These are phyloP conservation scores for Hypsibius dujardini DNA, from an alignment of 1,140 invertebrate genomes.

Conservation along the genomic window DNA sequence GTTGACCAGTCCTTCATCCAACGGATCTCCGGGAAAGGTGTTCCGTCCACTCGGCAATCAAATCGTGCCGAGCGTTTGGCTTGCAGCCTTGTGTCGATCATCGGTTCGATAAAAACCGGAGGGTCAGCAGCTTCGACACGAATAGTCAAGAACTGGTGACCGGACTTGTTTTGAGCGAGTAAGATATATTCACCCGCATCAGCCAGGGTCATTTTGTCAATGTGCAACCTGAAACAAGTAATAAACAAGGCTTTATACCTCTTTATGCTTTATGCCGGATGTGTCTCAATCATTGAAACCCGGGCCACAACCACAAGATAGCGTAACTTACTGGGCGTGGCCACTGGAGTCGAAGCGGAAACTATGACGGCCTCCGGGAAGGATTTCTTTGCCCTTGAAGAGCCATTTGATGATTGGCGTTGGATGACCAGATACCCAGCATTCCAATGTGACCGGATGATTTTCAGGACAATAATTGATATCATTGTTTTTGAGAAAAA, in stretches of 20 bases:
- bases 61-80: conserved; percentile 43
- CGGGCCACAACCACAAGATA: no score
- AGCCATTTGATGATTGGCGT: conserved; percentile 68
- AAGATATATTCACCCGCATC: conserved; percentile 55
- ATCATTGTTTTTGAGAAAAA: neutral
- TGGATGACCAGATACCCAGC: conserved; percentile 64
- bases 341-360: neutral
- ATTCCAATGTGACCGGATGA: conserved; percentile 32
- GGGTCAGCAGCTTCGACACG: conserved; percentile 42
- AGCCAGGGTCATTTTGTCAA: conserved; percentile 46
- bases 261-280: no score
- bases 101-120: conserved; percentile 63
- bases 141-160: neutral
- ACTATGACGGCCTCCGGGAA: conserved; percentile 17
- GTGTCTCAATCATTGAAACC: no score
- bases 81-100: conserved; percentile 59
- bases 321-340: conserved; percentile 38
- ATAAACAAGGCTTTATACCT: no score
- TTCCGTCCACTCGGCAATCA: conserved; percentile 66
- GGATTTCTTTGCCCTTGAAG: conserved; percentile 51
- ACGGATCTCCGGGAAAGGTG: conserved; percentile 80
- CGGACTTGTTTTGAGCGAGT: conserved; percentile 19
- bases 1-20: conserved; percentile 95
- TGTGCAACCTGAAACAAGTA: conserved; percentile 37
- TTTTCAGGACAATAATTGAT: neutral